Base-by-base conservation (phyloP, 2,888 invertebrate genomes). In the Portevinia maculata region DNA sequence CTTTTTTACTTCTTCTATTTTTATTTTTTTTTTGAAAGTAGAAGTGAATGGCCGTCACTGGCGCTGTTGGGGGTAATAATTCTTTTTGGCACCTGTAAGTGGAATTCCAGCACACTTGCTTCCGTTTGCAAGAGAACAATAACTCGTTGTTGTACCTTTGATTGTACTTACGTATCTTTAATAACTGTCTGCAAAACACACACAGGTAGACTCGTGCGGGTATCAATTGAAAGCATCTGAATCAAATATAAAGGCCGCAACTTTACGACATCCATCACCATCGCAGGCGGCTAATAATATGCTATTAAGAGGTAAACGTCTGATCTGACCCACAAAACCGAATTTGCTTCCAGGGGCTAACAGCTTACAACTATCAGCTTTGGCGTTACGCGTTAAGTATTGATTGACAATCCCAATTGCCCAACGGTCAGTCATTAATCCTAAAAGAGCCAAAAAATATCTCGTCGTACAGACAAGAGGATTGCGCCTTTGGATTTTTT, bases 381-480 rank as follows among this genome's bases (percentile, higher is more conserved):
- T 74, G 30, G 64, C 55, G 32, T 76, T 79, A 64, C 74, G 64
- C 65, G 62, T 52, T 69, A 69, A 79, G 70, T 37, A 70, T 53
- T 76, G 81, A 81, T 71, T 81, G 81, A 81, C 81, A 81, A 70
- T 57, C 76, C 76, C 70, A 81, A 59, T 76, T 76, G 76, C 48
- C 75, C 65, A 65, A 41, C 70, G 81, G 81, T 75, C 70, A 55
- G 70, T 65, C 65, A 70, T 76, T 76, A 71, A 81, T 70, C 70
- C 70, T 39, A 65, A 65, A 64, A 70, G 59, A 60, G 41, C 39
- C 46, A 37, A 57, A 34, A 75, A 53, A 39, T 50, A 75, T 57
- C 41, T 53, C 65, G 55, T 19, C 60, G 55, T 50, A 59, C 59
- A 73, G 57, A 62, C 50, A 6, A 57, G 32, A 48, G 62, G 7